Conservation (phyloP, 2,888 invertebrate species). For the Lepidocyrtoides sp. region DNA sequence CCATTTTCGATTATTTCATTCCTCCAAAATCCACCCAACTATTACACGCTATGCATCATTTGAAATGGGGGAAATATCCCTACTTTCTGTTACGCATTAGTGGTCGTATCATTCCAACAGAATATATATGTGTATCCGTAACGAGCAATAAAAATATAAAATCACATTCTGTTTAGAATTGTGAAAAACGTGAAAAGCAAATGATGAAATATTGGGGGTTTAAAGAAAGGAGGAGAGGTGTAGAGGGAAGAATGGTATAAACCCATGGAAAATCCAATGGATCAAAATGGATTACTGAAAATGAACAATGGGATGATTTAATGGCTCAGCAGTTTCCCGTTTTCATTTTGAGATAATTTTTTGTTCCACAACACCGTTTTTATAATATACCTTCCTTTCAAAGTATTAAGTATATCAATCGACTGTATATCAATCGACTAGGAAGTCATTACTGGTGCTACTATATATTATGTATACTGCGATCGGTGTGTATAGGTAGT, state of each 20-base stretch:
- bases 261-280: constrained; percentile 64
- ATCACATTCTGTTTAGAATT: constrained; percentile 55
- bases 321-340: constrained; percentile 69
- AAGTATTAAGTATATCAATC: neutral
- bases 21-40: constrained; percentile 5
- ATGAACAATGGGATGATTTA: constrained; percentile 76
- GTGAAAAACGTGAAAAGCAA: constrained; percentile 62
- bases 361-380: constrained; percentile 19
- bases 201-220: constrained; percentile 73
- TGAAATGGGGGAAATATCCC: neutral
- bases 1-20: constrained; percentile 59
- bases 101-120: neutral
- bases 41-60: constrained; percentile 26
- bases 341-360: constrained; percentile 62
- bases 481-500: too few species aligned
- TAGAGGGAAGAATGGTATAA: neutral
- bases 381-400: neutral
- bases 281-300: constrained; percentile 75
- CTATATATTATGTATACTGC: neutral
- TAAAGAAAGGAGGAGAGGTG: constrained; percentile 1
- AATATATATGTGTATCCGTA: neutral
- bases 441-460: neutral
- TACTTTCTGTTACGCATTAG: neutral
- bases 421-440: neutral
- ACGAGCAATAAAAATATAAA: neutral